These are phyloP conservation scores for Aythya fuligula DNA, from an alignment of 2,797 vertebrate species.

Conservation along the genomic window DNA sequence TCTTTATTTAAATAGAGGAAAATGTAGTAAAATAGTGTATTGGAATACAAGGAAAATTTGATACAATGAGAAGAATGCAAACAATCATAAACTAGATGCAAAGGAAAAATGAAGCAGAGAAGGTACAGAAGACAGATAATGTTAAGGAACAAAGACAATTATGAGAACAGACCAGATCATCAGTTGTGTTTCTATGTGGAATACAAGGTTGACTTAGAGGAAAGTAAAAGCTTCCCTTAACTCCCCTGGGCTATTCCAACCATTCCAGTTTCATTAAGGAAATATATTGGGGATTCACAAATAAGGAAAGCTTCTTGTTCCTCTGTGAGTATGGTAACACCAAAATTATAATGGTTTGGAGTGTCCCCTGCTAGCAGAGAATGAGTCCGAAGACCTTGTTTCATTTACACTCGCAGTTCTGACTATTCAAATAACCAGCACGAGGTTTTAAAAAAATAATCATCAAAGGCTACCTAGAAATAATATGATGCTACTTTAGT, in stretches of 20 bases:
- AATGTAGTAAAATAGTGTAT: background rate
- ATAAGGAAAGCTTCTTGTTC: fast-evolving
- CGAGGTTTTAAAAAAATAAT: background rate
- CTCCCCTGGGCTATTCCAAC: background rate
- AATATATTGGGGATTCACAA: background rate
- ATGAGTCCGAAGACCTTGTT: background rate
- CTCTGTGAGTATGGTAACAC: background rate
- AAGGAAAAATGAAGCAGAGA: background rate
- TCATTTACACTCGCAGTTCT: background rate
- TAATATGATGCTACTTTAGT: background rate
- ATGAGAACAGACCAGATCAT: background rate
- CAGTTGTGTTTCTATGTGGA: background rate
- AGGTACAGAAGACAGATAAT: background rate
- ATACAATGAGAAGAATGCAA: background rate
- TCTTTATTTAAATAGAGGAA: background rate
- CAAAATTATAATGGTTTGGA: background rate
- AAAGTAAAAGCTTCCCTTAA: background rate
- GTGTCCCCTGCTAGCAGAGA: background rate
- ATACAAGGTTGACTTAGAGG: background rate
- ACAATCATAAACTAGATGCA: background rate
- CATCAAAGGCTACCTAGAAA: background rate
- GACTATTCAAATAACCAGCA: background rate
- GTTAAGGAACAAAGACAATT: background rate
- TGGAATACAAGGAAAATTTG: background rate
- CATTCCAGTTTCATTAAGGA: background rate